Evolutionary conservation across 2,797 vertebrate genomes (phyloP), one percentile per base, ranked within the genome.

Genomic region (Falco berigora): DNA sequence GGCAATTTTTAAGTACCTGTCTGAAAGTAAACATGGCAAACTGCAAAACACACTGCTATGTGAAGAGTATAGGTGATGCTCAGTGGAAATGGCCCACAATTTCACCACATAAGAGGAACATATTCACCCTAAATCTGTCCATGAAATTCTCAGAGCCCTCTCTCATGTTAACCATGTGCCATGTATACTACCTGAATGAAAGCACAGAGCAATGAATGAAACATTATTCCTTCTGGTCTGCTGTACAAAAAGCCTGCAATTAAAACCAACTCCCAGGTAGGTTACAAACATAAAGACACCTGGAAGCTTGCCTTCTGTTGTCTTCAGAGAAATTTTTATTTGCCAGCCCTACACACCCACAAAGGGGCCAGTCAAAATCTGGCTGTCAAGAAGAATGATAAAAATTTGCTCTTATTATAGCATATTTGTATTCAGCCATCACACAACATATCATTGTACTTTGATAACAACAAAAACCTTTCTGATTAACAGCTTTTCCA

Each of bases 131-230:
- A 75, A 74, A 74, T 15, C 11, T 38, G 22, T 6, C 9, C 2
- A 7, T 25, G 5, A 79, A 90, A 63, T 42, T 47, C 17, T 53
- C 63, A 55, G 56, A 77, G 19, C 6, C 12, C 34, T 34, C 28
- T 47, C 42, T 42, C 14, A 15, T 27, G 24, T 38, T 69, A 61
- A 73, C 64, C 6, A 9, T 42, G 15, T 13, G 30, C 24, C 22
- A 38, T 4, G 28, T 19, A 30, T 0, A 0, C 8, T 47, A 77
- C 7, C 23, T 69, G 55, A 46, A n/a, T 16, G 12, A 72, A 62
- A 3, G 21, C 8, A 74, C 3, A 19, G 1, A 9, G 27, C 10
- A 36, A 67, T 4, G 2, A 36, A 67, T 4, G 2, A 64, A 80
- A 20, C 28, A 68, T 4, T 55, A 23, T 16, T 86, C 44, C 28